These are phyloP conservation scores for Trimorus sp. DNA, from an alignment of 2,888 invertebrate species.

Conservation along the genomic window DNA sequence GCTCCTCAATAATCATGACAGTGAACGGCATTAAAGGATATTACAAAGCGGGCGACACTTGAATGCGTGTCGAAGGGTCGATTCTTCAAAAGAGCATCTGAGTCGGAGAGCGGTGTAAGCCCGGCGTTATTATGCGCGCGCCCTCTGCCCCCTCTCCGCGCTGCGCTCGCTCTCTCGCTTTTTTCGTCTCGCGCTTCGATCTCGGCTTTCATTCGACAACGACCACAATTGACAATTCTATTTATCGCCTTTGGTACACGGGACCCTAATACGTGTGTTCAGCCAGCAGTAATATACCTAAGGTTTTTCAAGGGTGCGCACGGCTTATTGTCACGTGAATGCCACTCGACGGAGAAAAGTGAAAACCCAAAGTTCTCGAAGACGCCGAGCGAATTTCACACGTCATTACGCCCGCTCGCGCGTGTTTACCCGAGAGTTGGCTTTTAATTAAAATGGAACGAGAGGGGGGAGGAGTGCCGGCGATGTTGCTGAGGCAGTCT, in stretches of 20 bases:
- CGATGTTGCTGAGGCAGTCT: no score
- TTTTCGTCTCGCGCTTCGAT: constrained; percentile 40
- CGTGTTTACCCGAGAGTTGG: not conserved
- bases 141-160: constrained; percentile 56
- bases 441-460: not conserved
- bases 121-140: constrained; percentile 77
- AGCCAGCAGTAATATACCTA: constrained; percentile 65
- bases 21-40: constrained; percentile 78
- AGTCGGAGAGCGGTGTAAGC: constrained; percentile 70
- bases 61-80: constrained; percentile 77
- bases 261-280: constrained; percentile 64
- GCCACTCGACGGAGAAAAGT: constrained; percentile 63
- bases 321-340: constrained; percentile 64
- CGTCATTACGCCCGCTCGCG: constrained; percentile 46
- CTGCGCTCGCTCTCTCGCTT: constrained; percentile 36
- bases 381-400: constrained; percentile 54
- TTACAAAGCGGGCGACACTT: constrained; percentile 79
- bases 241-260: constrained; percentile 64
- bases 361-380: constrained; percentile 49
- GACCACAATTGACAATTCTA: constrained; percentile 70
- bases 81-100: constrained; percentile 78
- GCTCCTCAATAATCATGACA: constrained; percentile 78
- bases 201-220: constrained; percentile 58
- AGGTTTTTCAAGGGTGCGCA: constrained; percentile 39
- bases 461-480: not conserved